phyloP scores from a whole-genome alignment of 1,140 invertebrate species.

The Drosophila nebulosa region DNA sequence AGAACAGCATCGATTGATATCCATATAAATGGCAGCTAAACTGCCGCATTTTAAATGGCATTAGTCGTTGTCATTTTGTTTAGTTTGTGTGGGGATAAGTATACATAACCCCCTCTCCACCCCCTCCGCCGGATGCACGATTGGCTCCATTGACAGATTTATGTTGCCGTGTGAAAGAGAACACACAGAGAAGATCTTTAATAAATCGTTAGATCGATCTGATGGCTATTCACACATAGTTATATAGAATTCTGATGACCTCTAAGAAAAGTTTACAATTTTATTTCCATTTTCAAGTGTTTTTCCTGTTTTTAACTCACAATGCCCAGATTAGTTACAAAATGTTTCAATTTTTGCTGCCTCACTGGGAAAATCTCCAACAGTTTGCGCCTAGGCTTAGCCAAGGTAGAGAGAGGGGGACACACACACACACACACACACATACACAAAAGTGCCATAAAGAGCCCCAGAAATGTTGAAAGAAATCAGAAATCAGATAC shows the following conservation, averaged over 20 bases:
- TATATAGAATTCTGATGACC: not conserved
- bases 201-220: not conserved
- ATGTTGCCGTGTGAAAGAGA: slow-evolving; percentile 33
- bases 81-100: not conserved
- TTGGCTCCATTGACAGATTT: slow-evolving; percentile 46
- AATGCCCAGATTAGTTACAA: slow-evolving; percentile 53
- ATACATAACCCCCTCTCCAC: not conserved
- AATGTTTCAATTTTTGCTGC: slow-evolving; percentile 73
- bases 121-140: slow-evolving; percentile 7
- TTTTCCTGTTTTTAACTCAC: not conserved
- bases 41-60: slow-evolving; percentile 60
- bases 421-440: too few species aligned
- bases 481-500: slow-evolving; percentile 66
- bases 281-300: not conserved
- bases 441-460: slow-evolving; percentile 21
- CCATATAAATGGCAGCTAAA: slow-evolving; percentile 69
- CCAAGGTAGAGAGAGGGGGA: not conserved
- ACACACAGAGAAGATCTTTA: not conserved
- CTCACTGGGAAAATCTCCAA: slow-evolving; percentile 67
- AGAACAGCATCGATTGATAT: slow-evolving; percentile 54
- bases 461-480: slow-evolving; percentile 17
- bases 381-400: slow-evolving; percentile 48
- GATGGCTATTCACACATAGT: not conserved
- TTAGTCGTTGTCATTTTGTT: slow-evolving; percentile 35
- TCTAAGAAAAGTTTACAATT: too few species aligned